phyloP scores from a whole-genome alignment of 2,888 invertebrate species.

The Lasioglossum figueresi region DNA sequence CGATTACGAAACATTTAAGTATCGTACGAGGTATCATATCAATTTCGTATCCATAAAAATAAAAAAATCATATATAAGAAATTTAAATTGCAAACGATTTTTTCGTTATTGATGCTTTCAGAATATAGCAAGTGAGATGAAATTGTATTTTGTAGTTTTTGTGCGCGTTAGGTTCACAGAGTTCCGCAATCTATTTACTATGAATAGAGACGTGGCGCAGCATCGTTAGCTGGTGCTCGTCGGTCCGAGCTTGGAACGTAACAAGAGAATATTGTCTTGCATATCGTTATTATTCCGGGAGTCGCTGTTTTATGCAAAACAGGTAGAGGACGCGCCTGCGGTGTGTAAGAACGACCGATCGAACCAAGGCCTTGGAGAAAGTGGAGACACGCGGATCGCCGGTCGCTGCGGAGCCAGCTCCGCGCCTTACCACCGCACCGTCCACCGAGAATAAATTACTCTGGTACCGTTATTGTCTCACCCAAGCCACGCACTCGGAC shows the following conservation, averaged over 20 bases:
- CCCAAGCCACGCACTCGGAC: conserved; percentile 31
- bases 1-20: no score
- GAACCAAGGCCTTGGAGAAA: conserved; percentile 73
- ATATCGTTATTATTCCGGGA: conserved; percentile 76
- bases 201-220: conserved; percentile 2
- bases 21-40: no score
- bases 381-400: conserved; percentile 54
- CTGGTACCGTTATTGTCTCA: conserved; percentile 71
- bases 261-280: conserved; percentile 65
- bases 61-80: neutral
- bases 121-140: neutral
- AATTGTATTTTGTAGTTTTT: neutral
- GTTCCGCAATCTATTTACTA: neutral
- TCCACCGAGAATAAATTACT: conserved; percentile 68
- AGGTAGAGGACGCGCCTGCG: conserved; percentile 60
- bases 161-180: neutral
- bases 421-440: conserved; percentile 55
- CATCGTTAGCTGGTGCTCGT: neutral
- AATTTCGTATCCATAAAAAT: no score
- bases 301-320: conserved; percentile 73
- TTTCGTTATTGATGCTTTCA: neutral
- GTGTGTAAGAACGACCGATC: conserved; percentile 56
- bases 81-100: neutral
- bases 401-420: conserved; percentile 13
- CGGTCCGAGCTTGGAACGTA: neutral